A percentile compares a stretch with the other conserved stretches of the same genome.
Conservation (phyloP, 2,797 vertebrate species). For the Setipinna tenuifilis region DNA sequence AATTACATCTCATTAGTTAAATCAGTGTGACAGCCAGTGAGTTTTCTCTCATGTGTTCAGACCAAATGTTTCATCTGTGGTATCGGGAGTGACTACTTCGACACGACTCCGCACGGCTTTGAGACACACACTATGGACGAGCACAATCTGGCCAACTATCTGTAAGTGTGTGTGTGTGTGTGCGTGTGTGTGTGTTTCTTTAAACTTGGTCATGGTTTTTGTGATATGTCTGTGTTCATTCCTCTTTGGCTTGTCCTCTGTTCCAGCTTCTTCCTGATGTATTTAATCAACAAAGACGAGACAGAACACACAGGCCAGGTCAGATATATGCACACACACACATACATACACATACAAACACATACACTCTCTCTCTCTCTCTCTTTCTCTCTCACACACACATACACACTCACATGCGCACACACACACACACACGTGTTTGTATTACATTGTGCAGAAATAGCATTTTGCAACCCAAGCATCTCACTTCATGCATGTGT, state of each 20-base stretch:
- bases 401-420: neutral
- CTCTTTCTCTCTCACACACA: too few species aligned
- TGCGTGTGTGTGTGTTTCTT: neutral
- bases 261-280: slow-evolving; percentile 93
- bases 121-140: slow-evolving; percentile 95
- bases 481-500: neutral
- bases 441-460: too few species aligned
- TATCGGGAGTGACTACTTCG: slow-evolving; percentile 95
- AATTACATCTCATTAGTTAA: neutral
- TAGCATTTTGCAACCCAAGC: too few species aligned
- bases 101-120: slow-evolving; percentile 91
- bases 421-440: neutral
- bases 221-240: neutral
- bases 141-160: slow-evolving; percentile 93
- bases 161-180: slow-evolving; percentile 72
- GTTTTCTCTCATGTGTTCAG: slow-evolving; percentile 61
- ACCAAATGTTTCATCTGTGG: slow-evolving; percentile 97
- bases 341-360: too few species aligned
- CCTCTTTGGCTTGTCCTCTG: neutral
- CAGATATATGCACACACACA: slow-evolving; percentile 45
- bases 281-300: slow-evolving; percentile 94
- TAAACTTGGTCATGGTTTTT: neutral
- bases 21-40: neutral
- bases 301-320: slow-evolving; percentile 95
- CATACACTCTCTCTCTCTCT: too few species aligned